These are phyloP conservation scores for Heliconius erato DNA, from an alignment of 2,888 invertebrate genomes.

Conservation along the genomic window DNA sequence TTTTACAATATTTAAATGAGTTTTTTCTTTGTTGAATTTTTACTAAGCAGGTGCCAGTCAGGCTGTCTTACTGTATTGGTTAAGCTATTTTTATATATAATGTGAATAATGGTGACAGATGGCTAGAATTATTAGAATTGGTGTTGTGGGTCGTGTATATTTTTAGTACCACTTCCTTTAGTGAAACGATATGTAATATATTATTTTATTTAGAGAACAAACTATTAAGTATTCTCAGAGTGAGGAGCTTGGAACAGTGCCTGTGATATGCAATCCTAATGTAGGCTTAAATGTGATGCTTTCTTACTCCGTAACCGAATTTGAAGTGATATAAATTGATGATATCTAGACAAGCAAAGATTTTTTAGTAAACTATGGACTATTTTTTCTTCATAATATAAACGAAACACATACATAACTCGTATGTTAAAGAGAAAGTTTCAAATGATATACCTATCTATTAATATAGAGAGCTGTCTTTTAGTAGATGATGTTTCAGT, in stretches of 20 bases:
- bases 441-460: not conserved
- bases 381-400: not conserved
- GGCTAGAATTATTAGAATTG: not conserved
- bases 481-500: slow-evolving; percentile 7
- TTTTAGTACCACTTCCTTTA: not conserved
- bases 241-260: not conserved
- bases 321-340: no score
- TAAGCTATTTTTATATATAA: not conserved
- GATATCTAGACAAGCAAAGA: no score
- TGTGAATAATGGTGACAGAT: not conserved
- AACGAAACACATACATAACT: not conserved
- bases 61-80: not conserved
- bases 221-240: not conserved
- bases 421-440: not conserved
- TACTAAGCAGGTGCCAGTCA: not conserved
- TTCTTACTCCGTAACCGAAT: no score
- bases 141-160: not conserved
- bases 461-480: not conserved
- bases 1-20: not conserved
- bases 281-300: not conserved
- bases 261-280: not conserved
- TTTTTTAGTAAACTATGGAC: no score
- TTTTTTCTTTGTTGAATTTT: not conserved
- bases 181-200: not conserved
- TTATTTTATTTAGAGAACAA: not conserved